Evolutionary conservation across 2,888 invertebrate genomes (phyloP).

Genomic region (Philereme transversata): DNA sequence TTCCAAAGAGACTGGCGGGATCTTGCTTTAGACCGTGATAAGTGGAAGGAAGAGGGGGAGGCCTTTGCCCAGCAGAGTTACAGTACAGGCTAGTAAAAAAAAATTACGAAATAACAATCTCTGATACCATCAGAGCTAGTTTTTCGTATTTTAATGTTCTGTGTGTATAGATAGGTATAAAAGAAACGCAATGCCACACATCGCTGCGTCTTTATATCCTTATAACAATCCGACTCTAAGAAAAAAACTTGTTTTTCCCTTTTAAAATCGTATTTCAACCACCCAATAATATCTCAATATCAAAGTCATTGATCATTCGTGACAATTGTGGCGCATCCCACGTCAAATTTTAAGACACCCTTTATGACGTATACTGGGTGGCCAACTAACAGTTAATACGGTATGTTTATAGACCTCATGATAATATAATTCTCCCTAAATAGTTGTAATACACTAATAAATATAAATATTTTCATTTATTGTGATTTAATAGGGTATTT

Average conservation of each 20-base stretch:
- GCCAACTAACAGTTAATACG: conserved; percentile 56
- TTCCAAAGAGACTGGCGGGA: too few species aligned
- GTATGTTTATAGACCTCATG: conserved; percentile 65
- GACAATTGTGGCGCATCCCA: conserved; percentile 37
- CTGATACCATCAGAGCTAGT: too few species aligned
- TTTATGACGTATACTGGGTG: conserved; percentile 57
- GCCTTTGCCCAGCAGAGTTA: too few species aligned
- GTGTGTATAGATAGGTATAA: too few species aligned
- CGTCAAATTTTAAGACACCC: conserved; percentile 32
- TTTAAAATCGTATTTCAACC: neutral
- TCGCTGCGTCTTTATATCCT: too few species aligned
- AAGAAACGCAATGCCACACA: too few species aligned
- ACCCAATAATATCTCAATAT: conserved; percentile 16
- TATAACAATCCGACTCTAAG: too few species aligned
- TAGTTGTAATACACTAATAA: conserved; percentile 67
- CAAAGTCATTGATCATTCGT: conserved; percentile 27
- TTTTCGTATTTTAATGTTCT: too few species aligned
- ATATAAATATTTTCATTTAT: conserved; percentile 76
- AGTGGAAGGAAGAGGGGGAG: too few species aligned
- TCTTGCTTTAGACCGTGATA: too few species aligned
- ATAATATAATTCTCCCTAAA: conserved; percentile 74
- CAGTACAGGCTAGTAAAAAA: too few species aligned
- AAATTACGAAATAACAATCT: too few species aligned
- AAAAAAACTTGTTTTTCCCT: neutral
- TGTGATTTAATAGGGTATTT: conserved; percentile 70